Percentiles rank a stretch among this genome's conserved stretches.
Conservation (phyloP, 2,113 vertebrate species). For the Pycnonotus jocosus region DNA sequence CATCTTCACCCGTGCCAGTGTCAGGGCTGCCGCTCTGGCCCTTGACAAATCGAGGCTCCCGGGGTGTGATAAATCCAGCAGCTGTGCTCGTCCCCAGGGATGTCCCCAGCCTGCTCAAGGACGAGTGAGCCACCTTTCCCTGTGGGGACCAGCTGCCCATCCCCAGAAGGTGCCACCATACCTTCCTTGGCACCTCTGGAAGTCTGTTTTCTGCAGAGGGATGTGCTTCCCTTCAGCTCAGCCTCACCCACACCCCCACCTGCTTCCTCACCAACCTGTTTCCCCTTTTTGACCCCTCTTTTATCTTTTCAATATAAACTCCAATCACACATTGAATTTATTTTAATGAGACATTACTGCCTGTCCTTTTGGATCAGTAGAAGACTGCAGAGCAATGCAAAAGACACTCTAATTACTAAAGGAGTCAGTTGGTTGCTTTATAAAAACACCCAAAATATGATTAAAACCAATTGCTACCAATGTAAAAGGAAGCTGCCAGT, state of each 20-base stretch:
- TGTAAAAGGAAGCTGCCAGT: neutral
- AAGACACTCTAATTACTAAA: slow-evolving; percentile 61
- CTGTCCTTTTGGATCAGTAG: slow-evolving; percentile 53
- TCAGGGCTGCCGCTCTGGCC: slow-evolving; percentile 79
- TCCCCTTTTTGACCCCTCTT: neutral
- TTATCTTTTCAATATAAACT: neutral
- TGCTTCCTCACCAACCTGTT: neutral
- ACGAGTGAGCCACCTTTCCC: rapidly evolving
- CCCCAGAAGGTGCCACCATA: neutral
- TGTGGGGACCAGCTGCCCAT: rapidly evolving
- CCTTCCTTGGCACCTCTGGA: neutral
- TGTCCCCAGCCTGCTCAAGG: neutral
- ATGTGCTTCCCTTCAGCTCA: neutral
- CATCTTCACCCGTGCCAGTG: slow-evolving; percentile 89
- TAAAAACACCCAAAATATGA: slow-evolving; percentile 14
- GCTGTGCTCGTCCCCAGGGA: slow-evolving; percentile 50
- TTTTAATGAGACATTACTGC: slow-evolving; percentile 42
- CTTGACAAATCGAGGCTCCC: slow-evolving; percentile 93
- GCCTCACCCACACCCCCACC: neutral
- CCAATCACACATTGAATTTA: neutral
- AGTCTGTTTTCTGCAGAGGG: neutral
- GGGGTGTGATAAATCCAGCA: slow-evolving; percentile 87
- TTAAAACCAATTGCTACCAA: neutral
- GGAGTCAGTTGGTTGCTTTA: slow-evolving; percentile 32
- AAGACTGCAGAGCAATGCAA: slow-evolving; percentile 59